Evolutionary conservation across 1,140 invertebrate genomes (phyloP).

Genomic region (Penaeus chinensis): DNA sequence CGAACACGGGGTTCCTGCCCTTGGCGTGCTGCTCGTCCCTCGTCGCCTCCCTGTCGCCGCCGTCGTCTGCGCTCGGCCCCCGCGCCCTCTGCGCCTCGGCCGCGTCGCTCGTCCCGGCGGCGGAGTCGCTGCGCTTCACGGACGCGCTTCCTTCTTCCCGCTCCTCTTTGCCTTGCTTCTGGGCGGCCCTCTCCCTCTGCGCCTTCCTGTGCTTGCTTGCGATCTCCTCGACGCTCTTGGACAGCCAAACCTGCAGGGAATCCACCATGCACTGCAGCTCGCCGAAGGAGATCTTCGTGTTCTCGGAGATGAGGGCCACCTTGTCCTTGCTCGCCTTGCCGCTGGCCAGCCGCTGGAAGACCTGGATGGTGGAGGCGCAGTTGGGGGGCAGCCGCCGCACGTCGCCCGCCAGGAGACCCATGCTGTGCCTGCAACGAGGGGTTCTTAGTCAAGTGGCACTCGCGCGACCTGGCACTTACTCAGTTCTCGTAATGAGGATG

Average conservation of each 20-base stretch:
- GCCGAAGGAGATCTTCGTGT: constrained; percentile 16
- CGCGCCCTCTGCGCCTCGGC: too few relatives aligned
- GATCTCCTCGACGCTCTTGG: not conserved
- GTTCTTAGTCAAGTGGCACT: too few relatives aligned
- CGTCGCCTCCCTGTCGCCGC: too few relatives aligned
- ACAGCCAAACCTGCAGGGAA: constrained; percentile 27
- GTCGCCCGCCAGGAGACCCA: constrained; percentile 39
- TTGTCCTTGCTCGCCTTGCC: constrained; percentile 16
- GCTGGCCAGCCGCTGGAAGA: constrained; percentile 48
- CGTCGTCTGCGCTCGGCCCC: not conserved
- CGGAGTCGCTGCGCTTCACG: too few relatives aligned
- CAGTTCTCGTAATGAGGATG: too few relatives aligned
- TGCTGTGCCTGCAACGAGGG: not conserved
- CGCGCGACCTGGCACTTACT: too few relatives aligned
- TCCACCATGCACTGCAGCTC: constrained; percentile 35
- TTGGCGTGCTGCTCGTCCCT: constrained; percentile 74
- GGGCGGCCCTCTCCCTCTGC: too few relatives aligned
- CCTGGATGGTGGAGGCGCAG: not conserved
- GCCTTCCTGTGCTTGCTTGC: not conserved
- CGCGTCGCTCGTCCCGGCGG: too few relatives aligned
- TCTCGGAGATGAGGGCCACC: constrained; percentile 27
- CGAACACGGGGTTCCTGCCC: constrained; percentile 71
- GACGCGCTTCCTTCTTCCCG: not conserved
- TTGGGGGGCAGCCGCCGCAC: not conserved
- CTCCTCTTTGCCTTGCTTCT: not conserved